Percentiles rank a stretch among this genome's conserved stretches.
Evolutionary conservation across 2,797 vertebrate species (phyloP).

Genomic region (Spheniscus humboldti): DNA sequence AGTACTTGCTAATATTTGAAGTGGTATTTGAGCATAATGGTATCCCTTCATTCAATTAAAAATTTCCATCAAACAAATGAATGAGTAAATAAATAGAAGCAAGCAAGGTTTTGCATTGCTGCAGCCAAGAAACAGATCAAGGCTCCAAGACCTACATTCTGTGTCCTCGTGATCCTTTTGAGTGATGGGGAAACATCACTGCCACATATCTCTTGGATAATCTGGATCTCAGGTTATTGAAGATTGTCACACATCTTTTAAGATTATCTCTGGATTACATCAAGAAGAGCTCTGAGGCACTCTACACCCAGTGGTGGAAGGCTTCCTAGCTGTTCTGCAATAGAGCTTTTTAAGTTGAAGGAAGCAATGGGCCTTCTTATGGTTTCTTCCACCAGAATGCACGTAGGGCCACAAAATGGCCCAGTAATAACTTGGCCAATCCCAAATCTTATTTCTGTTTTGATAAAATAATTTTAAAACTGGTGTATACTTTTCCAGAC

Average conservation of each 20-base stretch:
- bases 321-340: neutral
- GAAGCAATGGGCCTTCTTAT: neutral
- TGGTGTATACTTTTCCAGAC: neutral
- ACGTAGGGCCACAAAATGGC: neutral
- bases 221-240: neutral
- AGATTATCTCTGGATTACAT: neutral
- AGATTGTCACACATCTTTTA: neutral
- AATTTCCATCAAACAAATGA: neutral
- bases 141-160: neutral
- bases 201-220: neutral
- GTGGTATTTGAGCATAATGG: neutral
- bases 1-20: neutral
- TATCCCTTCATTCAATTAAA: neutral
- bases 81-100: neutral
- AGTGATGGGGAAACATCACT: neutral
- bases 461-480: neutral
- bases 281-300: neutral
- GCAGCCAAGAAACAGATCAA: neutral
- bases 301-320: neutral
- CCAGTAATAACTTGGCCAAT: neutral
- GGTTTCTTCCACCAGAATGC: neutral
- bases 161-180: neutral
- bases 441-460: neutral
- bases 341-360: neutral
- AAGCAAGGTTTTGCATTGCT: neutral